Conservation (phyloP, 2,797 vertebrate genomes). For the Galaxias olidus region DNA sequence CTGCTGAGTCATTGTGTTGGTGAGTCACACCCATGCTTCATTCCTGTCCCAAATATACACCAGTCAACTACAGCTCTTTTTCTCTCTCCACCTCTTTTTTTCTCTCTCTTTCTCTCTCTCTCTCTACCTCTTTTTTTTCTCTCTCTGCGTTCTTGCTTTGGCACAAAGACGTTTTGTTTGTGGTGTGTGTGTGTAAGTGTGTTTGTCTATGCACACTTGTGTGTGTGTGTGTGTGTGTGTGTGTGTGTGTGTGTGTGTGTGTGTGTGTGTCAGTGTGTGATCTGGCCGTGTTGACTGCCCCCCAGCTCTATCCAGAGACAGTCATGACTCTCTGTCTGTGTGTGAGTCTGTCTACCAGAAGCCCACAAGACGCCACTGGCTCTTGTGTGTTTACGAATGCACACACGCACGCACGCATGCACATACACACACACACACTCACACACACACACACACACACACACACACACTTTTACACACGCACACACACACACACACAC, state of each 20-base stretch:
- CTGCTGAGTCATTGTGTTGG: constrained; percentile 67
- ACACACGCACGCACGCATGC: not conserved
- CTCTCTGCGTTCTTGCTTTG: constrained; percentile 17
- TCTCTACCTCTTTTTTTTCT: constrained; percentile 23
- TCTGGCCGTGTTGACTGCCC: constrained; percentile 44
- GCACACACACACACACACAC: constrained; percentile 15
- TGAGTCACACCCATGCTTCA: constrained; percentile 65
- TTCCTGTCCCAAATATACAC: constrained; percentile 53
- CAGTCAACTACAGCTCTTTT: constrained; percentile 33
- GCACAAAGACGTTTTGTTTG: constrained; percentile 53
- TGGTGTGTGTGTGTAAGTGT: constrained; percentile 28
- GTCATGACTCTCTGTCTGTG: constrained; percentile 35
- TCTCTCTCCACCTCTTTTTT: constrained; percentile 34
- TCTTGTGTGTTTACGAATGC: not conserved
- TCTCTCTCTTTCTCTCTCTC: constrained; percentile 29
- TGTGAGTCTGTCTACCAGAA: constrained; percentile 54
- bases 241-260: constrained; percentile 46
- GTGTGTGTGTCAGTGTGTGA: constrained; percentile 44
- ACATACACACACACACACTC: constrained; percentile 2
- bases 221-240: constrained; percentile 45
- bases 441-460: constrained; percentile 29
- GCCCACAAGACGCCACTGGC: constrained; percentile 7
- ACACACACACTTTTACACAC: no score
- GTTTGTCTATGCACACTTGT: constrained; percentile 23
- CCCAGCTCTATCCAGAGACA: constrained; percentile 59